Evolutionary conservation across 2,113 vertebrate genomes (phyloP), one percentile per base, ranked within the genome.

Genomic region (Scomber colias): DNA sequence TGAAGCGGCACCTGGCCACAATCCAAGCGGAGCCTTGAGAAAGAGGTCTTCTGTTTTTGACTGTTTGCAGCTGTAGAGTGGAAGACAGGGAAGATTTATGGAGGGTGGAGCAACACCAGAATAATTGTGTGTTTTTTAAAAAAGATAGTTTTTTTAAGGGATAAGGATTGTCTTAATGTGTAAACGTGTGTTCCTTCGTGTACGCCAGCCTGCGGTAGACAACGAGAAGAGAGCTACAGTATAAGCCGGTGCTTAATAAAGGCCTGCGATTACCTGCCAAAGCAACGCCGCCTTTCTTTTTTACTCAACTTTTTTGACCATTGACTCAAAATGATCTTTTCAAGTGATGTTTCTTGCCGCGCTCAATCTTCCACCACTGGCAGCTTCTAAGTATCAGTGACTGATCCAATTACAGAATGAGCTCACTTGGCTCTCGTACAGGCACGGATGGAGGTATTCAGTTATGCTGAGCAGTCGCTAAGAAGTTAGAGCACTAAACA

Each of bases 361-460:
- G 57, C 61, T 44, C 8, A n/a, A 6, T 75, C 65, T 31, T 27
- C 24, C 24, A 69, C 17, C 27, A 54, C 64, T 88, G 83, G 67
- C 81, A 87, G 60, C 21, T 24, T 72, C 16, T 68, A 80, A 54
- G 70, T 79, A 82, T 89, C 84, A 66, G 55, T 81, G 75, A 72
- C 89, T 80, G 77, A 86, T 87, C 77, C 71, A 77, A 72, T 89
- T 88, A 83, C 73, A 70, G 66, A 78, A 57, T 79, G 62, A 60
- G 66, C 66, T 86, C 21, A 77, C 50, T 70, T 87, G 78, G 81
- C 75, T 85, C 54, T 16, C 67, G 24, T 21, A 67, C 74, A 63
- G 68, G n/a, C 77, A 11, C 14, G 17, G 46, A 56, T 65, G 61
- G 31, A 83, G 35, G 45, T 62, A 45, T 61, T 57, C 60, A 49